phyloP scores from a whole-genome alignment of 2,888 invertebrate genomes.

The Melolontha melolontha region DNA sequence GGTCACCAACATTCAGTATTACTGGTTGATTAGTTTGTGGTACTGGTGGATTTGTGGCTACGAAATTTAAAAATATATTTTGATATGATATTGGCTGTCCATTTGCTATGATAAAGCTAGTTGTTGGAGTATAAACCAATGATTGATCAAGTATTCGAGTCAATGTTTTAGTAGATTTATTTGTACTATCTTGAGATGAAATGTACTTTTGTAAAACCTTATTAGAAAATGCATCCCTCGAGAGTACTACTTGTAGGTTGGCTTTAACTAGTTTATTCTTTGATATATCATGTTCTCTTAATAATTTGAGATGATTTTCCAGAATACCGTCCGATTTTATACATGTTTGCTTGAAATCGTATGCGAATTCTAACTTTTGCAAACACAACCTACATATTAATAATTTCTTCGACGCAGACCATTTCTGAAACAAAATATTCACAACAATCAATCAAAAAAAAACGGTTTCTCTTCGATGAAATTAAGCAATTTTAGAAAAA shows the following conservation, averaged over 20 bases:
- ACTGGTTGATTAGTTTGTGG: slow-evolving; percentile 27
- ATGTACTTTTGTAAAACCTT: neutral
- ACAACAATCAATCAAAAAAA: neutral
- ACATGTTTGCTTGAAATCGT: slow-evolving; percentile 62
- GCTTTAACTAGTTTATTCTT: neutral
- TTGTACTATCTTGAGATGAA: slow-evolving; percentile 5
- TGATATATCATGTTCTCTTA: slow-evolving; percentile 48
- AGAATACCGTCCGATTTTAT: slow-evolving; percentile 59
- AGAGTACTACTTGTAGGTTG: neutral
- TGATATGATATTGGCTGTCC: slow-evolving; percentile 54
- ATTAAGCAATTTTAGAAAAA: neutral
- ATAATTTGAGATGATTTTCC: slow-evolving; percentile 57
- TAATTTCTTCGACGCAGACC: slow-evolving; percentile 58
- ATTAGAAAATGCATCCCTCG: neutral
- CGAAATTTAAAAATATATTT: slow-evolving; percentile 61
- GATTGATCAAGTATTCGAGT: neutral
- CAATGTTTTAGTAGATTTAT: too few relatives aligned
- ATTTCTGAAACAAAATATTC: slow-evolving; percentile 57
- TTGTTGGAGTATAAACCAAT: slow-evolving; percentile 37
- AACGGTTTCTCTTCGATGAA: neutral
- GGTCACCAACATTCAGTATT: slow-evolving; percentile 7
- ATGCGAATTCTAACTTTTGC: slow-evolving; percentile 59
- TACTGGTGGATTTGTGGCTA: slow-evolving; percentile 52
- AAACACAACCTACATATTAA: slow-evolving; percentile 61
- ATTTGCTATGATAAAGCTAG: slow-evolving; percentile 15